These are phyloP conservation scores for Anguilla rostrata DNA, from an alignment of 2,113 vertebrate species.

Conservation along the genomic window DNA sequence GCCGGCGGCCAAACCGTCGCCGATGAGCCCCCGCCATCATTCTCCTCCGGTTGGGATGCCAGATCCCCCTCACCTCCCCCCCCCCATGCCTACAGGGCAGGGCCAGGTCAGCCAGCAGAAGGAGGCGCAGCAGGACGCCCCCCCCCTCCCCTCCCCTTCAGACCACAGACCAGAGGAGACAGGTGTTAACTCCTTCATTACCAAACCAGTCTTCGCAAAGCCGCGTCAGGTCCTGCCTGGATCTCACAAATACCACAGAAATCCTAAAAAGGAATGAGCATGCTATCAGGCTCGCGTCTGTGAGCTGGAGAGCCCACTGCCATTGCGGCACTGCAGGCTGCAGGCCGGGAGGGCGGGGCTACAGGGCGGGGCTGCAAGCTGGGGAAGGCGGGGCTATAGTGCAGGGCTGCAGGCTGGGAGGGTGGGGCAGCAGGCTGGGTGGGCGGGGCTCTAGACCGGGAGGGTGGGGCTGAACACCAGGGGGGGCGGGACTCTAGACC, in stretches of 20 bases:
- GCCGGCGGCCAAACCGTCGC: neutral
- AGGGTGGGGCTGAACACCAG: no score
- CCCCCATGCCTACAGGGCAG: neutral
- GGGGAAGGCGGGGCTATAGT: no score
- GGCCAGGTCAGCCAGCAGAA: slow-evolving; percentile 60
- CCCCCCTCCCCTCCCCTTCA: neutral
- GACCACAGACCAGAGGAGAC: neutral
- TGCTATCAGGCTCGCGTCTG: neutral
- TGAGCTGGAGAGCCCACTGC: no score
- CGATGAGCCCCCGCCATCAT: neutral
- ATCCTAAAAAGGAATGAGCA: neutral
- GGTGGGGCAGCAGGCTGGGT: no score
- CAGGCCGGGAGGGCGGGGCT: no score
- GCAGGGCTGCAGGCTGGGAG: no score
- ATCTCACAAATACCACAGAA: neutral
- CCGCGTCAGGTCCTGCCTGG: neutral
- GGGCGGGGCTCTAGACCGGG: no score
- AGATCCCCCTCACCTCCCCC: slow-evolving; percentile 18
- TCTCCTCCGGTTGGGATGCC: neutral
- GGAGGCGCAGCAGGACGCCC: slow-evolving; percentile 39
- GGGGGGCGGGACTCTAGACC: no score
- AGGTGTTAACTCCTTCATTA: slow-evolving; percentile 36
- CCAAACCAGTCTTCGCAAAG: neutral
- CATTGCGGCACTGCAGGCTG: no score
- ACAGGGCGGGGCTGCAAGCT: no score